A percentile compares a stretch with the other conserved stretches of the same genome.
These are phyloP conservation scores for Heteromormyrus szaboi DNA, from an alignment of 2,797 vertebrate genomes.

Conservation along the genomic window DNA sequence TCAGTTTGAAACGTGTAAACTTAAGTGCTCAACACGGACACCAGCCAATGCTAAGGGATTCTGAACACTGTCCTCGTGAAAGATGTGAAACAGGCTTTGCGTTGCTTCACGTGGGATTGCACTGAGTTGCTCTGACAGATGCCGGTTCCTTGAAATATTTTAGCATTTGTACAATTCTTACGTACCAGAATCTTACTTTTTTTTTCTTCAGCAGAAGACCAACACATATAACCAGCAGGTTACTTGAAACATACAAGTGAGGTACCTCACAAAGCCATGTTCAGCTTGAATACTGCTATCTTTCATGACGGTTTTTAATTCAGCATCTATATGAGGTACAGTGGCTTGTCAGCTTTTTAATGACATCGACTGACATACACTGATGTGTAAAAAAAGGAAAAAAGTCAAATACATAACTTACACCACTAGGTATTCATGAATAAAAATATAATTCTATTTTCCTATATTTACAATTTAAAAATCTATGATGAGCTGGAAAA, in stretches of 20 bases:
- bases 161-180: background rate
- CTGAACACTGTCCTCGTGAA: constrained; percentile 17
- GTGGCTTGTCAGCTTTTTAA: constrained; percentile 77
- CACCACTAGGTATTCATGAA: constrained; percentile 83
- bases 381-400: constrained; percentile 45
- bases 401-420: constrained; percentile 90
- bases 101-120: background rate
- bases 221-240: background rate
- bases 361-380: constrained; percentile 76
- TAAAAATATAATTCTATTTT: constrained; percentile 95
- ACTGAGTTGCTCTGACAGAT: background rate
- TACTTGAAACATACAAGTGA: constrained; percentile 50
- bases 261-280: constrained; percentile 56
- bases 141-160: background rate
- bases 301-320: constrained; percentile 61
- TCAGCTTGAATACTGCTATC: constrained; percentile 60
- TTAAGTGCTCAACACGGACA: constrained; percentile 51
- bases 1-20: constrained; percentile 23
- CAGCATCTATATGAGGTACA: constrained; percentile 83
- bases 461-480: constrained; percentile 92
- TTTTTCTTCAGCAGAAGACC: background rate
- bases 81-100: constrained; percentile 34
- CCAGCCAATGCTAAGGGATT: constrained; percentile 33
- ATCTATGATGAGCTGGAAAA: constrained; percentile 83
- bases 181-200: background rate